phyloP scores from a whole-genome alignment of 2,888 invertebrate species.

The Monochamus alternatus region DNA sequence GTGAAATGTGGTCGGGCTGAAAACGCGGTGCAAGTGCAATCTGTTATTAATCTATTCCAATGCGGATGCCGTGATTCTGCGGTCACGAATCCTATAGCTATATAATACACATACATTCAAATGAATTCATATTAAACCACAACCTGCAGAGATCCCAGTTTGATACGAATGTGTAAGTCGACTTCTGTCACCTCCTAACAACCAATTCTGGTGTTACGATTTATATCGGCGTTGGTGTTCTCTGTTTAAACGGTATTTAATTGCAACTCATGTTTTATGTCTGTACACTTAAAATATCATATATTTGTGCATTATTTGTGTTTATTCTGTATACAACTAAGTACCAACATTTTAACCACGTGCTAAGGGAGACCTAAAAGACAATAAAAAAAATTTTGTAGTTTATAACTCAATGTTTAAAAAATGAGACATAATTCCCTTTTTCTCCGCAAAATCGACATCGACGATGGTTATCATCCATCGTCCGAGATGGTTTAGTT shows the following conservation, averaged over 20 bases:
- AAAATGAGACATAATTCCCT: no score
- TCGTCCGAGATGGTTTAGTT: no score
- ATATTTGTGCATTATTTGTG: background rate
- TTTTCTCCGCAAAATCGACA: no score
- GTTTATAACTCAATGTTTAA: no score
- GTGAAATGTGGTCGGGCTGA: slow-evolving; percentile 11
- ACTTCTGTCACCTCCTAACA: slow-evolving; percentile 62
- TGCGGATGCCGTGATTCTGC: slow-evolving; percentile 52
- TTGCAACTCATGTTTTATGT: slow-evolving; percentile 14
- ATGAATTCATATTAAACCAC: slow-evolving; percentile 61
- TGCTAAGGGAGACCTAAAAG: no score
- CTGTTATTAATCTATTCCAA: slow-evolving; percentile 33
- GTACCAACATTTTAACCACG: no score
- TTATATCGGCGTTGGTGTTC: slow-evolving; percentile 49
- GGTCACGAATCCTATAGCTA: slow-evolving; percentile 56
- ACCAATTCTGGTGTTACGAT: slow-evolving; percentile 58
- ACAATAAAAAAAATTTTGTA: no score
- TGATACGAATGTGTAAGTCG: slow-evolving; percentile 59
- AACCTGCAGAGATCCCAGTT: slow-evolving; percentile 59
- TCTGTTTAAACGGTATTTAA: slow-evolving; percentile 13
- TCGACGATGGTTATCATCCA: no score
- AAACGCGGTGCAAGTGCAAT: slow-evolving; percentile 18
- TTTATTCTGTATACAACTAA: background rate
- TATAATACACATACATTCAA: slow-evolving; percentile 59
- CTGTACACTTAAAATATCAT: background rate